These are phyloP conservation scores for Equus quagga DNA, from an alignment of 2,113 vertebrate species.

Conservation along the genomic window DNA sequence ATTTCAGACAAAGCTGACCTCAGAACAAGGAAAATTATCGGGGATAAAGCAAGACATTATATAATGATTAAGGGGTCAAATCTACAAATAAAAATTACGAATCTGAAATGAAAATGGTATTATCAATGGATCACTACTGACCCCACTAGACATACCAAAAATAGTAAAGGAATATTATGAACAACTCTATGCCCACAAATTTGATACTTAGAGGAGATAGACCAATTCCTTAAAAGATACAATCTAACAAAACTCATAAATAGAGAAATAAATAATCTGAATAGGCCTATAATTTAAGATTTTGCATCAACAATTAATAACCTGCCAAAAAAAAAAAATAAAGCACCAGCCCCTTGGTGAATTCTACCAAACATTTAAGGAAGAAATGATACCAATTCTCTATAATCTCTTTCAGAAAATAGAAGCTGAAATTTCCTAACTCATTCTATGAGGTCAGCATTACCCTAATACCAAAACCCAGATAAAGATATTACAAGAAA, in stretches of 20 bases:
- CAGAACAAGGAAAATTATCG: too few species aligned
- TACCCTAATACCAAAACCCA: not conserved
- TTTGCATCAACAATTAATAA: not conserved
- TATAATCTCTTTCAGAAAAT: not conserved
- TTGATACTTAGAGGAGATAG: not conserved
- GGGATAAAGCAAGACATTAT: too few species aligned
- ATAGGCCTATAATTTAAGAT: not conserved
- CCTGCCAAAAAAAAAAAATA: not conserved
- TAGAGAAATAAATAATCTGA: not conserved
- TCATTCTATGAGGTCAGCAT: not conserved
- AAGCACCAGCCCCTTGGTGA: not conserved
- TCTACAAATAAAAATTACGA: not conserved
- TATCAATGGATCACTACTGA: not conserved
- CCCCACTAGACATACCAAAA: not conserved
- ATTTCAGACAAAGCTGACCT: too few species aligned
- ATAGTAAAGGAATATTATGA: not conserved
- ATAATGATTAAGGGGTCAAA: too few species aligned
- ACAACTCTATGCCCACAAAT: not conserved
- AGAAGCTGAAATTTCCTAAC: not conserved
- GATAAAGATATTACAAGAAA: not conserved
- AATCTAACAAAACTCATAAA: not conserved
- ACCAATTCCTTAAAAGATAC: not conserved
- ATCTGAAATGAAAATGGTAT: not conserved
- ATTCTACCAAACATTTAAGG: not conserved
- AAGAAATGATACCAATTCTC: not conserved